Base-by-base conservation (phyloP, 1,140 invertebrate genomes). In the Dendrolimus punctatus region DNA sequence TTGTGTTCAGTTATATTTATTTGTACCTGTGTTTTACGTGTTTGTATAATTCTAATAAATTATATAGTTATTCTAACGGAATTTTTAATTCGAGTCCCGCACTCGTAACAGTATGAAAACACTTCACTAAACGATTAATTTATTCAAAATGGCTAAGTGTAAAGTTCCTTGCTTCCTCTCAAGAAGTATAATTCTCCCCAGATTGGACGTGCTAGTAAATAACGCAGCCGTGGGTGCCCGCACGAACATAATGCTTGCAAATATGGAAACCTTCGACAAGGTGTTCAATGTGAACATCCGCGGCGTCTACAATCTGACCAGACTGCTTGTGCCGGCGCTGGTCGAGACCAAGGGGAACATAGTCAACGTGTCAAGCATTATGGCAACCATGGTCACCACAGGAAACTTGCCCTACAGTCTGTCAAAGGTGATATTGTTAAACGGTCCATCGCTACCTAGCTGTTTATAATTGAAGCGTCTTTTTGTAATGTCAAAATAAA, bases 191-290 rank as follows among this genome's bases (percentile, higher is more conserved):
- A 47, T 8, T 8, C n/a, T 7, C 39, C 23, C 6, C 39, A 55
- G 60, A 6, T 64, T 71, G 6, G 69, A 71, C 57, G 60, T 71
- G 43, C 50, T 71, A n/a, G 57, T 71, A 9, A 71, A 71, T 46
- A 71, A 68, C 39, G 69, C 66, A 9, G 69, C 59, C 7, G 50
- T 66, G 4, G 66, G 61, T 38, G 49, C 62, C 10, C 37, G 49
- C 10, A 64, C 57, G 2, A 60, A 51, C 42, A 61, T 72, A 39
- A 38, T 45, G 43, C 51, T 36, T 23, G 66, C 68, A 44, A 60
- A 60, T 23, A 56, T 72, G 43, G 60, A 61, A 23, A 40, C 48
- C 6, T 66, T 56, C 40, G 71, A 71, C 46, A 62, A 53, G 10
- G 62, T 62, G 8, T 67, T 71, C 57, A 57, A 59, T 6, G 46